Base-by-base conservation (phyloP, 2,797 vertebrate genomes). In the Phrynocephalus vlangalii region DNA sequence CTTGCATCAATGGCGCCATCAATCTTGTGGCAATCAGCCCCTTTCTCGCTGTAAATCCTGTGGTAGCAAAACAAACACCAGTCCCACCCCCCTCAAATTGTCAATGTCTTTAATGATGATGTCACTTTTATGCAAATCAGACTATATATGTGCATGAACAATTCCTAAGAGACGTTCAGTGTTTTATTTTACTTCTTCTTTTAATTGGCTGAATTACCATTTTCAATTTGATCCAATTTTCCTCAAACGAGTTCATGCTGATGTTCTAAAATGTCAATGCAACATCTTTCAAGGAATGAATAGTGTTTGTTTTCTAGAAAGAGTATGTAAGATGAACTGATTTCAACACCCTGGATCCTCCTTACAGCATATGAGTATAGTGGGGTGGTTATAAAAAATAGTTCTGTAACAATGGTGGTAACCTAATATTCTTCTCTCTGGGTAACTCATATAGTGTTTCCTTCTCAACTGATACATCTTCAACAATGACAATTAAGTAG, bases 211-310 rank as follows among this genome's bases (percentile, higher is more conserved):
- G 48, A 81, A 77, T 90, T 84, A 87, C 16, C 71, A 86, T n/a
- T 52, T 85, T 38, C 30, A 67, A 22, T 73, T 89, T 88, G 56
- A 66, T 87, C 82, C 76, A 22, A 88, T 5, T n/a, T 88, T 60
- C 78, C 70, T 86, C 70, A 3, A 0, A 82, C 52, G 20, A 66
- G 68, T 70, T 84, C 79, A 7, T 71, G 83, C 79, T 88, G 30
- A 11, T 60, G 87, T 93, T 89, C 75, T 90, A 10, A 77, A 9
- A 66, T 63, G 50, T 67, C 77, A 87, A 75, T 85, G 26, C 7
- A 63, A 56, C 76, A 73, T 50, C 63, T 79, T 84, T 30, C 48
- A 89, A 91, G 82, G 1, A 48, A 1, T 30, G 70, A 87, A 60
- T 33, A 81, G 33, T 7, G 60, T 10, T 86, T 76, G 8, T 48